Base-by-base conservation (phyloP, 1,140 invertebrate species). In the Drosophila persimilis region DNA sequence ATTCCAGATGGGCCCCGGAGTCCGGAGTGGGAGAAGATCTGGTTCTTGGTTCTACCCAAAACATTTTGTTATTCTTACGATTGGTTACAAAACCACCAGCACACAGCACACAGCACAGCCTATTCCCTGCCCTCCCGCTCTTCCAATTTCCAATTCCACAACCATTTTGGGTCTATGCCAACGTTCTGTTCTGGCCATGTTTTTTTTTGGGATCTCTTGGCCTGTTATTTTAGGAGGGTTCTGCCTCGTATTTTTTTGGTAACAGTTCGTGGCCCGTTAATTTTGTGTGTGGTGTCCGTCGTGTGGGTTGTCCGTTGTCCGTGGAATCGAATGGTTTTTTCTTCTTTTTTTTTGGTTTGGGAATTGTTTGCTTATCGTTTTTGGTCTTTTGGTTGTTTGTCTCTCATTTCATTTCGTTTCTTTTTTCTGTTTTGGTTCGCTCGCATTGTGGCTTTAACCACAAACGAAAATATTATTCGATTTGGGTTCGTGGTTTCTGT, bases 391-490 rank as follows among this genome's bases (percentile, higher is more conserved):
- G 75, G 80, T 77, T 78, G 61, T 80, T 80, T 71, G 74, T 77
- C 59, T 72, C 73, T 51, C 51, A 47, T 63, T 60, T 57, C 44
- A 64, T 72, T 20, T 55, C 17, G 22, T 56, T 51, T 62, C 48
- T 52, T 77, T 77, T 67, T 71, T 71, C 54, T 80, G 71, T 73
- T 80, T 75, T 53, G 67, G 53, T 70, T 67, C 35, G 53, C 52
- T 62, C 61, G 69, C 77, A 67, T 88, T 78, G 80, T 80, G 71
- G 66, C 51, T 64, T 59, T 71, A 77, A 73, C 73, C 62, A 80
- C 77, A 85, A 39, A 89, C 69, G 71, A 89, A 81, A 89, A 89
- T 81, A 89, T 89, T 89, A 81, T 89, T 89, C 77, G 80, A 89
- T 85, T 79, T 75, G 67, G 59, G 26, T 69, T 57, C 45, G 52